phyloP scores from a whole-genome alignment of 2,113 vertebrate species.

The Rhynchomys soricoides region DNA sequence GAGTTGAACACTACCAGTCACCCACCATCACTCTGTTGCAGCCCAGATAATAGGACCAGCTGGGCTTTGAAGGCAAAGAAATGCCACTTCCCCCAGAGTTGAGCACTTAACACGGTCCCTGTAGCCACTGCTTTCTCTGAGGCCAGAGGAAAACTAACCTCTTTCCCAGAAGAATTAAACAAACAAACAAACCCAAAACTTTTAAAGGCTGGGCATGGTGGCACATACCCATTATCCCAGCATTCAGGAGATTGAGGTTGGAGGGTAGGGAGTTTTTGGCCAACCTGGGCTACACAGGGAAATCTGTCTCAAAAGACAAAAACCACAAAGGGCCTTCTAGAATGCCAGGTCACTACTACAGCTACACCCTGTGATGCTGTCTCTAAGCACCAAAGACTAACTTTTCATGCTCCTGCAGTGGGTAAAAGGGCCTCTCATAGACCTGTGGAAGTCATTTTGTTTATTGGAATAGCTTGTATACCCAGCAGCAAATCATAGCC shows the following conservation, averaged over 20 bases:
- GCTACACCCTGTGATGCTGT: background rate
- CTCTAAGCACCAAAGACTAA: background rate
- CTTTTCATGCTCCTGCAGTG: background rate
- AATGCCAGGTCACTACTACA: background rate
- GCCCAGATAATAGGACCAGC: background rate
- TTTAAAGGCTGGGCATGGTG: background rate
- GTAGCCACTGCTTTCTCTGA: background rate
- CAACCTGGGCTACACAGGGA: background rate
- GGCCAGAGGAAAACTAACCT: background rate
- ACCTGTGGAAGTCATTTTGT: too few relatives aligned
- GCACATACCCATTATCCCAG: background rate
- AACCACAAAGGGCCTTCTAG: background rate
- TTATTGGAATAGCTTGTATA: background rate
- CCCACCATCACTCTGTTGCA: rapidly evolving
- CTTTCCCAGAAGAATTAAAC: background rate
- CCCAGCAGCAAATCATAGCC: too few relatives aligned
- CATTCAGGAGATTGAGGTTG: background rate
- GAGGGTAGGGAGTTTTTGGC: too few relatives aligned
- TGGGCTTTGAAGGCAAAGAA: background rate
- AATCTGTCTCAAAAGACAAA: background rate
- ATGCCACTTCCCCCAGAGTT: background rate
- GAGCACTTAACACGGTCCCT: background rate
- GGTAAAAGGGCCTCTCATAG: background rate
- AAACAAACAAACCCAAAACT: background rate
- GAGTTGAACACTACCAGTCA: background rate